Percentiles rank a stretch among this genome's conserved stretches.
Evolutionary conservation across 1,140 invertebrate species (phyloP).

Genomic region (Camponotus pennsylvanicus): DNA sequence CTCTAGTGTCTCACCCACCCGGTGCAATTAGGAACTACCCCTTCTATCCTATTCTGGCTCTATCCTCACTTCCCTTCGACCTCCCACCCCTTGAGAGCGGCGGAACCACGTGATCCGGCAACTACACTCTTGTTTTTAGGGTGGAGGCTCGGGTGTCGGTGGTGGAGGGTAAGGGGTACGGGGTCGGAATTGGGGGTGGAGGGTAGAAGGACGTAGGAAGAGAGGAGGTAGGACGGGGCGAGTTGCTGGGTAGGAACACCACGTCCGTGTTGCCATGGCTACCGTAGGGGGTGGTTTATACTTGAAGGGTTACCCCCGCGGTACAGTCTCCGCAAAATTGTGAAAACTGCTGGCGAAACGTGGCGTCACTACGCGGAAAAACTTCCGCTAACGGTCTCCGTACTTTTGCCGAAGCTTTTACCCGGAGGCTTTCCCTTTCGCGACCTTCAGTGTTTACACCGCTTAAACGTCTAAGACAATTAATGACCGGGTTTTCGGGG

Average conservation of each 20-base stretch:
- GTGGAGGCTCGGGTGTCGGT: conserved; percentile 71
- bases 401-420: conserved; percentile 81
- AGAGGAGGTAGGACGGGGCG: conserved; percentile 69
- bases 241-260: conserved; percentile 79
- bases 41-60: conserved; percentile 80
- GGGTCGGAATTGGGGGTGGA: conserved; percentile 45
- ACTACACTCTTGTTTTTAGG: conserved; percentile 83
- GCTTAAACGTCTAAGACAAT: conserved; percentile 82
- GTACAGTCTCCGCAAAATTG: conserved; percentile 83
- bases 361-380: conserved; percentile 66
- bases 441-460: conserved; percentile 80
- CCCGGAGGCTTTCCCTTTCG: conserved; percentile 82
- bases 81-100: conserved; percentile 73
- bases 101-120: conserved; percentile 81
- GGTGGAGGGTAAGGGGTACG: conserved; percentile 59
- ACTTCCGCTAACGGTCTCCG: conserved; percentile 56
- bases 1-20: conserved; percentile 79
- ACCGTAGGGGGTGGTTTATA: conserved; percentile 82
- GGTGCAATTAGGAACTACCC: conserved; percentile 84
- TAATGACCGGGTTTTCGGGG: conserved; percentile 75
- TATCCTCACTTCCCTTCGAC: conserved; percentile 79
- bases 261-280: conserved; percentile 81
- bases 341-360: conserved; percentile 73
- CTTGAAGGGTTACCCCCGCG: conserved; percentile 81
- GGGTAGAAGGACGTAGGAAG: conserved; percentile 63